phyloP scores from a whole-genome alignment of 2,113 vertebrate species.

The Parus major region DNA sequence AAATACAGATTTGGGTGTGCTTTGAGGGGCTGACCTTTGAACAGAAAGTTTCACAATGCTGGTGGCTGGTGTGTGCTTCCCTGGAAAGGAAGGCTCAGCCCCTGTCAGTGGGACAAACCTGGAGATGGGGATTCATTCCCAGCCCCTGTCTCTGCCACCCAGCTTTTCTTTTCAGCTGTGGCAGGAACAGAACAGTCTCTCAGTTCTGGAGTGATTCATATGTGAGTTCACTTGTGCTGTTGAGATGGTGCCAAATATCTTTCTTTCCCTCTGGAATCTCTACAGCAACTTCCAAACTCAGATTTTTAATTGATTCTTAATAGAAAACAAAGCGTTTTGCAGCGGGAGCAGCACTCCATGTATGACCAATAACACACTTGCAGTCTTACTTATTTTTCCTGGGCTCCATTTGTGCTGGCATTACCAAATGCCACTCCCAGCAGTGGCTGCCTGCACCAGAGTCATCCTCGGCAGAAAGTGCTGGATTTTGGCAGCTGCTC shows the following conservation, averaged over 20 bases:
- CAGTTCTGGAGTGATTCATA: rapidly evolving
- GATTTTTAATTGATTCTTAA: background rate
- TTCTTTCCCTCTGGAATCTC: background rate
- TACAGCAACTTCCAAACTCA: background rate
- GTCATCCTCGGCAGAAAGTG: background rate
- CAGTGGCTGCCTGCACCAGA: background rate
- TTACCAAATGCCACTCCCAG: background rate
- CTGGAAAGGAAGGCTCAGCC: background rate
- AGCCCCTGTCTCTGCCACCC: background rate
- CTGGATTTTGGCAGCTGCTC: background rate
- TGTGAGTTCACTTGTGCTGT: background rate
- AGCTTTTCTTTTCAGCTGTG: background rate
- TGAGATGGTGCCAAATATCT: background rate
- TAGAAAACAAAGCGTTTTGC: background rate
- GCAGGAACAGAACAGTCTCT: background rate
- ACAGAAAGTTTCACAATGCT: background rate
- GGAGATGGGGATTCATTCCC: background rate
- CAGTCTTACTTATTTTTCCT: background rate
- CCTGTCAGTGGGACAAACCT: background rate
- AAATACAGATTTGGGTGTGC: background rate
- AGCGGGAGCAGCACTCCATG: background rate
- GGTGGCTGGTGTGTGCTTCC: background rate
- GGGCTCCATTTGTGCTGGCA: background rate
- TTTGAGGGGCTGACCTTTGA: background rate
- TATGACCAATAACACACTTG: background rate